Percentiles rank a stretch among this genome's conserved stretches.
phyloP scores from a whole-genome alignment of 2,888 invertebrate species.

The Sipha maydis region DNA sequence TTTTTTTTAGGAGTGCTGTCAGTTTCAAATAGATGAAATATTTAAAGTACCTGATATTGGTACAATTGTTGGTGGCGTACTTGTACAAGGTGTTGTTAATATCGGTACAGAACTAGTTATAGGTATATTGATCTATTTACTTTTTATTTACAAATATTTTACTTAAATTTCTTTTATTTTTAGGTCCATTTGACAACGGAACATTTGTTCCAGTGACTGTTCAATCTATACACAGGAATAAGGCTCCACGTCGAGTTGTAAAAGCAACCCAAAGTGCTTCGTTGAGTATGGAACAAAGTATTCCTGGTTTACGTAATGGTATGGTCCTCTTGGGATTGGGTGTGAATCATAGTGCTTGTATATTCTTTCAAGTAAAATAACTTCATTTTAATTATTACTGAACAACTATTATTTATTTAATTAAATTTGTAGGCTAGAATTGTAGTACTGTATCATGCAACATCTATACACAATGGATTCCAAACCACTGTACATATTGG shows the following conservation, averaged over 20 bases:
- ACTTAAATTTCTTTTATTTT: not conserved
- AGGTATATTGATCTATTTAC: slow-evolving; percentile 68
- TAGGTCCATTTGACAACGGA: slow-evolving; percentile 81
- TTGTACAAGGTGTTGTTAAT: slow-evolving; percentile 84
- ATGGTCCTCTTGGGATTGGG: slow-evolving; percentile 81
- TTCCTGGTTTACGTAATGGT: slow-evolving; percentile 78
- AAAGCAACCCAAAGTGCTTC: slow-evolving; percentile 92
- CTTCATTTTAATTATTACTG: not conserved
- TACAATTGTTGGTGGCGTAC: slow-evolving; percentile 85
- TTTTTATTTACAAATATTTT: not conserved
- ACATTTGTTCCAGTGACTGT: slow-evolving; percentile 82
- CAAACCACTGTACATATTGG: slow-evolving; percentile 96
- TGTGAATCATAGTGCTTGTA: slow-evolving; percentile 70
- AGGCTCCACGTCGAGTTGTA: slow-evolving; percentile 88
- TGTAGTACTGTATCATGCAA: slow-evolving; percentile 87
- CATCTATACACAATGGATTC: slow-evolving; percentile 83
- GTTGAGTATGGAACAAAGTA: slow-evolving; percentile 72
- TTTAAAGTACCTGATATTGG: slow-evolving; percentile 86
- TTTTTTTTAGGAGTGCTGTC: slow-evolving; percentile 74
- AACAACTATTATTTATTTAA: not conserved
- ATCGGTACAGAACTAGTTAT: slow-evolving; percentile 84
- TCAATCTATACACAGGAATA: slow-evolving; percentile 89
- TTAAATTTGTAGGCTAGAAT: slow-evolving; percentile 81
- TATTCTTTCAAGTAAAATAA: slow-evolving; percentile 70
- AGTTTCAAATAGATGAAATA: slow-evolving; percentile 95